Evolutionary conservation across 2,888 invertebrate genomes (phyloP).

Genomic region (Sarcophaga rosellei): DNA sequence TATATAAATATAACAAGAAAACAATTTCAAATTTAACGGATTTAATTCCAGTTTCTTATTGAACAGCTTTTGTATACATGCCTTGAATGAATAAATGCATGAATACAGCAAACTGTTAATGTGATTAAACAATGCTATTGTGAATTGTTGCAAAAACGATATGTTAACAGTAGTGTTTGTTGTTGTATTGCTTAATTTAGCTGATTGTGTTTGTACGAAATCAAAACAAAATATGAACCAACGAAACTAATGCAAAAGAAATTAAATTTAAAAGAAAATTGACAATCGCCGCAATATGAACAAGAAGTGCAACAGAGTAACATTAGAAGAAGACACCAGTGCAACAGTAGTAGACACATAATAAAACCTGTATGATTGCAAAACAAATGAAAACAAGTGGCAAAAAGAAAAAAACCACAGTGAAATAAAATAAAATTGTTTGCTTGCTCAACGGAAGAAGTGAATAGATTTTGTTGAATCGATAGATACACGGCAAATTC

Average conservation of each 20-base stretch:
- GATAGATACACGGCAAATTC: too few species aligned
- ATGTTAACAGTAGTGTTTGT: background rate
- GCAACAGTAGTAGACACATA: background rate
- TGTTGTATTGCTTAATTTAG: background rate
- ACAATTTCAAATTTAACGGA: too few species aligned
- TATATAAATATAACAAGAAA: too few species aligned
- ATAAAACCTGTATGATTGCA: constrained; percentile 58
- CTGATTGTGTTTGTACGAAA: background rate
- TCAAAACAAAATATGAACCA: background rate
- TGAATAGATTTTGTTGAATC: background rate
- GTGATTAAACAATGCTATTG: background rate
- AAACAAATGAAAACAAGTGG: constrained; percentile 44
- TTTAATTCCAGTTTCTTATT: background rate
- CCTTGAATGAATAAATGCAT: too few species aligned
- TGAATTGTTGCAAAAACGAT: background rate
- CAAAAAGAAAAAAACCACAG: constrained; percentile 10
- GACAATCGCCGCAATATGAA: constrained; percentile 21
- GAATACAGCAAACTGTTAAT: background rate
- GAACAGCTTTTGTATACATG: background rate
- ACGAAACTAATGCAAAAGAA: background rate
- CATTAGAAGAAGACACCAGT: constrained; percentile 9
- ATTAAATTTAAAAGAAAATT: constrained; percentile 12
- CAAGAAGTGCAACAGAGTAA: constrained; percentile 1
- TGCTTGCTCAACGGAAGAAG: background rate
- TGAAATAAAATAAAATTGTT: constrained; percentile 2